phyloP scores from a whole-genome alignment of 2,888 invertebrate species.

The Actias luna region DNA sequence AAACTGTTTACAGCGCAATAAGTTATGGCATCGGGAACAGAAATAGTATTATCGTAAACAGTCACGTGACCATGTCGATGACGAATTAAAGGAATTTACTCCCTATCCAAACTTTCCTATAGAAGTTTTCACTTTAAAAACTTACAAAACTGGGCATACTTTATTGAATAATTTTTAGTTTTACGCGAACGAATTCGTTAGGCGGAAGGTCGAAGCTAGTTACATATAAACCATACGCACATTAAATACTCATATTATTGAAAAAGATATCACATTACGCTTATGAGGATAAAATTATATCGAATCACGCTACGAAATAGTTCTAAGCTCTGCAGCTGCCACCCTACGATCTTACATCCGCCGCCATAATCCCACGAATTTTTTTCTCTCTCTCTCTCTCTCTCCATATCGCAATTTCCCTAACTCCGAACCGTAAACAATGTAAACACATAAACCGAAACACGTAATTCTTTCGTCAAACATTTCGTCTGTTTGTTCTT shows the following conservation, averaged over 20 bases:
- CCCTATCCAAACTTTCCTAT: too few relatives aligned
- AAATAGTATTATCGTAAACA: too few relatives aligned
- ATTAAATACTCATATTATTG: background rate
- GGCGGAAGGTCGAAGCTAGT: too few relatives aligned
- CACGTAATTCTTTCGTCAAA: conserved; percentile 48
- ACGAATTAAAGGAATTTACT: too few relatives aligned
- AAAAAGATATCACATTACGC: background rate
- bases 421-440: conserved; percentile 42
- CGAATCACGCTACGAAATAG: background rate
- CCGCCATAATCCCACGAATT: conserved; percentile 17
- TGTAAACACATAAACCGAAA: background rate
- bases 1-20: too few relatives aligned
- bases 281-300: background rate
- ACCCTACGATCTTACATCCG: background rate
- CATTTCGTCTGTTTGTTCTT: conserved; percentile 68
- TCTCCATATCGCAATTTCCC: conserved; percentile 49
- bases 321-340: background rate
- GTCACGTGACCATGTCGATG: too few relatives aligned
- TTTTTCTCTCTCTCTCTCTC: conserved; percentile 23
- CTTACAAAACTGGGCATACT: too few relatives aligned
- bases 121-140: too few relatives aligned
- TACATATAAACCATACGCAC: background rate
- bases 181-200: too few relatives aligned
- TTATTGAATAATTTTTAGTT: too few relatives aligned
- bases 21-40: too few relatives aligned